Conservation (phyloP, 2,888 invertebrate genomes). For the Isoperla grammatica region DNA sequence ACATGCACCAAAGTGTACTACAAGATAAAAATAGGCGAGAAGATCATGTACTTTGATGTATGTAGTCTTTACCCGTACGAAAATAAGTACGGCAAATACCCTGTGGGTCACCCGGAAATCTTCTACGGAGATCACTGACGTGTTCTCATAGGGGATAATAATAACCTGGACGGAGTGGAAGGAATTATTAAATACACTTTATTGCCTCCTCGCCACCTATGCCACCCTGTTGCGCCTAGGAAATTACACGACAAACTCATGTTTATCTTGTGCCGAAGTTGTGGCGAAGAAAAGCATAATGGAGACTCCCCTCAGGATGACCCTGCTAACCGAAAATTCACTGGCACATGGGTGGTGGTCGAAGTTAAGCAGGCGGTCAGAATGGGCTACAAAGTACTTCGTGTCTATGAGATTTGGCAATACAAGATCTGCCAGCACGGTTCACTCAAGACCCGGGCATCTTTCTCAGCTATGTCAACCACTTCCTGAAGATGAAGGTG, state of each 20-base stretch:
- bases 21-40: conserved; percentile 31
- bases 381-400: not conserved
- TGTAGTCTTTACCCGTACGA: too few species aligned
- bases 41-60: conserved; percentile 35
- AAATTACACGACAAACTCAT: not conserved
- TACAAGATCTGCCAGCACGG: conserved; percentile 39
- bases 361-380: conserved; percentile 38
- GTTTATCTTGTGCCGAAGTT: not conserved
- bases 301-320: too few species aligned
- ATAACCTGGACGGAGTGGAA: conserved; percentile 27
- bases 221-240: not conserved
- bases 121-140: not conserved
- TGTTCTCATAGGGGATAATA: too few species aligned
- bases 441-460: conserved; percentile 35
- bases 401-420: conserved; percentile 32
- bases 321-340: conserved; percentile 31
- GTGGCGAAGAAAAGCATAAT: not conserved
- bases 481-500: conserved; percentile 33
- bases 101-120: too few species aligned
- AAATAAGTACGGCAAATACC: too few species aligned
- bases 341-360: conserved; percentile 39
- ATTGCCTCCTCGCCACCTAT: conserved; percentile 31
- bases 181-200: conserved; percentile 34
- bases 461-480: too few species aligned
- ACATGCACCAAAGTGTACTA: too few species aligned